Evolutionary conservation across 2,797 vertebrate species (phyloP).

Genomic region (Brachymystax lenok): DNA sequence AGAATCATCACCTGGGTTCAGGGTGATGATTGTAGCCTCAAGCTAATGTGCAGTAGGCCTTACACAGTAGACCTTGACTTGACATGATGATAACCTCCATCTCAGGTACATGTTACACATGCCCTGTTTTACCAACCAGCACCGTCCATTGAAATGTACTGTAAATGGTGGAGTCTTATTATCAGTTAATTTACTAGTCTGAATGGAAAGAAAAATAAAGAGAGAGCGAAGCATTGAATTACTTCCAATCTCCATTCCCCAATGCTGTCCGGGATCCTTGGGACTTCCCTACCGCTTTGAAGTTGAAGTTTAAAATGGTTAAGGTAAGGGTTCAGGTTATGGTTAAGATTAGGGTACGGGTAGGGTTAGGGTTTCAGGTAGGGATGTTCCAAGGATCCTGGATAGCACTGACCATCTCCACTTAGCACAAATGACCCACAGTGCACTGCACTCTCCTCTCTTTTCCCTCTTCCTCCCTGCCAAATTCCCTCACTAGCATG

Average conservation of each 20-base stretch:
- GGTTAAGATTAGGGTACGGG: no score
- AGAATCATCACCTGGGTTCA: neutral
- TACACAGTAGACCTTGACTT: no score
- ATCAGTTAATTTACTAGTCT: neutral
- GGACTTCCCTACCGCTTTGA: neutral
- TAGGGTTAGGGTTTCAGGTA: no score
- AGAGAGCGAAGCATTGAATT: neutral
- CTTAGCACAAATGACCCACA: neutral
- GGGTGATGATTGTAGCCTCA: neutral
- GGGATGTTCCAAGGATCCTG: neutral
- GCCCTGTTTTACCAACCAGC: neutral
- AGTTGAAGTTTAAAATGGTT: no score
- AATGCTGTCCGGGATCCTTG: no score
- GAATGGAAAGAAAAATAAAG: neutral
- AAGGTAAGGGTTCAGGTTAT: no score
- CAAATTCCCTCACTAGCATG: slow-evolving; percentile 3
- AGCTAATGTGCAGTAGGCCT: neutral
- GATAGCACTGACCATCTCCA: neutral
- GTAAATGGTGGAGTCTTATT: neutral
- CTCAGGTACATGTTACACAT: neutral
- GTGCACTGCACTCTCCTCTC: neutral
- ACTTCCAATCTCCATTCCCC: slow-evolving; percentile 1
- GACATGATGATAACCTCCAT: neutral
- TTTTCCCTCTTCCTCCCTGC: neutral
- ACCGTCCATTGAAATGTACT: neutral